Conservation (phyloP, 2,113 vertebrate genomes). For the Sylvia atricapilla region DNA sequence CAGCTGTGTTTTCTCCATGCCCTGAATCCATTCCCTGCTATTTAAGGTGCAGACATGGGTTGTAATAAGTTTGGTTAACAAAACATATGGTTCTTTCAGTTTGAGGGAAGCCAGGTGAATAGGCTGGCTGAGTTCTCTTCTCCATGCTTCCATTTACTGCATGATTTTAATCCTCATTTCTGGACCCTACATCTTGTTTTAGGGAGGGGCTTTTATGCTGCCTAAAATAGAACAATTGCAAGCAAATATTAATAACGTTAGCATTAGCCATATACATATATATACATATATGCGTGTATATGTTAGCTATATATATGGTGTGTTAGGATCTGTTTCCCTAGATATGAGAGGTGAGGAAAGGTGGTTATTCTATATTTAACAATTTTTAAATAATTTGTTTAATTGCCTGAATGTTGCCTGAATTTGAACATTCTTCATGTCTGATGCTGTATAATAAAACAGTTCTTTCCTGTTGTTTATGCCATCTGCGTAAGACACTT, state of each 20-base stretch:
- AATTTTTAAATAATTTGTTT: not conserved
- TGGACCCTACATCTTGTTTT: not conserved
- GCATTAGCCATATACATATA: not conserved
- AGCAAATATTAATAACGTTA: not conserved
- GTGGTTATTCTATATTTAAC: not conserved
- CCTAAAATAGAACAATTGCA: not conserved
- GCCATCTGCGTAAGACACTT: constrained; percentile 34
- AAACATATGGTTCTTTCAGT: not conserved
- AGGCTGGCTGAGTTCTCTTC: not conserved
- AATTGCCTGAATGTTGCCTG: not conserved
- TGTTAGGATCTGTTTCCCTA: not conserved
- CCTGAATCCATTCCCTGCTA: not conserved
- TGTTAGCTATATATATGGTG: not conserved
- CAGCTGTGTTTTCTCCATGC: not conserved
- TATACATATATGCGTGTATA: not conserved
- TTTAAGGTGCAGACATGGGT: not conserved
- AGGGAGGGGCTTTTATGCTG: not conserved
- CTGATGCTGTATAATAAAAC: constrained; percentile 31
- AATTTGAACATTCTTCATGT: constrained; percentile 9
- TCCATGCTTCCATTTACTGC: not conserved
- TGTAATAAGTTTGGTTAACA: not conserved
- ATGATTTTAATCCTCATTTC: not conserved
- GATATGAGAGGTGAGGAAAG: not conserved
- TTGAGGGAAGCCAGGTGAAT: not conserved
- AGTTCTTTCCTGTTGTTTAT: constrained; percentile 52